phyloP scores from a whole-genome alignment of 2,888 invertebrate species.

The Noctua pronuba region DNA sequence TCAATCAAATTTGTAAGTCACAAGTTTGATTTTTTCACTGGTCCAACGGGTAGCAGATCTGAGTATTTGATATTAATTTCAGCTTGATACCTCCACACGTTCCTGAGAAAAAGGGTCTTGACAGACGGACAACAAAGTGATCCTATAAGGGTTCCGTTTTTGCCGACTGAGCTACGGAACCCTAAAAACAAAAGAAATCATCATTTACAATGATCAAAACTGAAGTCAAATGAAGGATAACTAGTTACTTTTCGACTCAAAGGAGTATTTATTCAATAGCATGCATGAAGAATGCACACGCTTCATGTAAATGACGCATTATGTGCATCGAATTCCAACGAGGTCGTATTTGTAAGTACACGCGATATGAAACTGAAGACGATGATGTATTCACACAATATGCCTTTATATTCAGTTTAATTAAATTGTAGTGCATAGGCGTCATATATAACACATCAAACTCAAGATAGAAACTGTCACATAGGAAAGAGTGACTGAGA shows the following conservation, averaged over 20 bases:
- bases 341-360: slow-evolving; percentile 14
- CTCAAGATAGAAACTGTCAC: background rate
- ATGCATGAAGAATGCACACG: slow-evolving; percentile 7
- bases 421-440: background rate
- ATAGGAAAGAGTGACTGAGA: background rate
- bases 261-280: slow-evolving; percentile 8
- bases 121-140: too few relatives aligned
- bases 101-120: too few relatives aligned
- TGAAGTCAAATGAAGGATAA: slow-evolving; percentile 16
- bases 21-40: too few relatives aligned
- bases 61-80: too few relatives aligned
- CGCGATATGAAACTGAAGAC: slow-evolving; percentile 28
- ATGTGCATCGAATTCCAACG: slow-evolving; percentile 25
- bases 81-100: too few relatives aligned
- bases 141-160: too few relatives aligned
- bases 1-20: too few relatives aligned
- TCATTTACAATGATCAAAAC: background rate
- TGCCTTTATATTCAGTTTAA: slow-evolving; percentile 5
- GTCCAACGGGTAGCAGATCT: too few relatives aligned
- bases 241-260: slow-evolving; percentile 4
- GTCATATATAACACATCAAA: background rate
- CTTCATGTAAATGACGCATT: slow-evolving; percentile 28
- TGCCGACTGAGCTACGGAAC: background rate
- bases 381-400: slow-evolving; percentile 9
- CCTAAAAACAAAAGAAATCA: background rate